Conservation (phyloP, 2,113 vertebrate species). For the Pollachius pollachius region DNA sequence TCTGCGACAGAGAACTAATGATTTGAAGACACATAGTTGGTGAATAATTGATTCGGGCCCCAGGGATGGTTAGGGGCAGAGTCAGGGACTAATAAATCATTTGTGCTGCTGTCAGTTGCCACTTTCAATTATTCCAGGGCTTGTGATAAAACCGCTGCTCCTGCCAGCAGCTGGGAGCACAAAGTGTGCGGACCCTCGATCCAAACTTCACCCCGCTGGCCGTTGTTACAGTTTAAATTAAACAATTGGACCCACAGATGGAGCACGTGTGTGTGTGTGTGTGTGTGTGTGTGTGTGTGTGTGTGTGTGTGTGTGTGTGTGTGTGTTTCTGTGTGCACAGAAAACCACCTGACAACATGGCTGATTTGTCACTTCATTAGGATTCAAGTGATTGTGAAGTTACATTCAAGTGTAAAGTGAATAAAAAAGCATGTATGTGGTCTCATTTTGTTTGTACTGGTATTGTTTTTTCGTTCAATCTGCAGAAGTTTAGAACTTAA, state of each 20-base stretch:
- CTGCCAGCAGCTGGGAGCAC: slow-evolving; percentile 85
- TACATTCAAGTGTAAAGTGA: too few species aligned
- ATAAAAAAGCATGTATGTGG: too few species aligned
- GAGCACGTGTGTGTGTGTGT: too few species aligned
- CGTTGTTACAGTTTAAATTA: slow-evolving; percentile 20
- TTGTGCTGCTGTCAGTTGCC: slow-evolving; percentile 98
- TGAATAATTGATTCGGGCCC: slow-evolving; percentile 99
- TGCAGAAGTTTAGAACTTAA: too few species aligned
- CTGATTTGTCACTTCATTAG: too few species aligned
- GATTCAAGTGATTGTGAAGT: too few species aligned
- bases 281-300: too few species aligned
- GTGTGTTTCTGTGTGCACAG: too few species aligned
- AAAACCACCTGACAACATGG: too few species aligned
- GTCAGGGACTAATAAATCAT: slow-evolving; percentile 99
- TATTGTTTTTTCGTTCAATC: too few species aligned
- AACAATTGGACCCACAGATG: slow-evolving; percentile 27
- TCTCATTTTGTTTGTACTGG: too few species aligned
- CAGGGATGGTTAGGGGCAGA: slow-evolving; percentile 95
- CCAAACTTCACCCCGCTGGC: slow-evolving; percentile 65
- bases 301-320: too few species aligned
- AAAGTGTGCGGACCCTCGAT: slow-evolving; percentile 77
- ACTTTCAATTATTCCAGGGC: slow-evolving; percentile 98
- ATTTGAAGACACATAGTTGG: slow-evolving; percentile 97
- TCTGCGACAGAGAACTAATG: slow-evolving; percentile 96
- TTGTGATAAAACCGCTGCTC: slow-evolving; percentile 96